These are phyloP conservation scores for Bursaphelenchus okinawaensis DNA, from an alignment of 2,888 invertebrate species.

Conservation along the genomic window DNA sequence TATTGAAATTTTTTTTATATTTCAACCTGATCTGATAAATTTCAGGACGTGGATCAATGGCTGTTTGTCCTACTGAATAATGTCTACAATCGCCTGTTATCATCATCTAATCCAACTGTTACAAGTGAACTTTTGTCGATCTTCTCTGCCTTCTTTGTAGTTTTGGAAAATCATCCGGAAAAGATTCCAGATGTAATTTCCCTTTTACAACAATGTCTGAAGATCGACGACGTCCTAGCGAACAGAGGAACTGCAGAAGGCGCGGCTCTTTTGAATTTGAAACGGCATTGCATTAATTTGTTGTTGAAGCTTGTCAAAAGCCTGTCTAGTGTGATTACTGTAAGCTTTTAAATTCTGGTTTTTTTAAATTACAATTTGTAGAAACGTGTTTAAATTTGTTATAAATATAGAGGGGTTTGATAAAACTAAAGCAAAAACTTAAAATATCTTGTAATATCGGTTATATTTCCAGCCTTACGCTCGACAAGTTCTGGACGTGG, in stretches of 20 bases:
- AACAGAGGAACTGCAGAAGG: conserved; percentile 4
- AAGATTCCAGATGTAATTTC: conserved; percentile 17
- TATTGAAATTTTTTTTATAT: too few relatives aligned
- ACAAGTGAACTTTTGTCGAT: conserved; percentile 37
- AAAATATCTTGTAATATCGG: neutral
- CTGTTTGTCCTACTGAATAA: conserved; percentile 28
- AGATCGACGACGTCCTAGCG: neutral
- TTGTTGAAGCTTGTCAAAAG: conserved; percentile 32
- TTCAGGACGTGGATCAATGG: conserved; percentile 22
- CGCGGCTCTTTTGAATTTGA: conserved; percentile 17
- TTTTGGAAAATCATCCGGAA: conserved; percentile 26
- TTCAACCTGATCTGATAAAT: conserved; percentile 4
- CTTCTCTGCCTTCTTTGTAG: conserved; percentile 32
- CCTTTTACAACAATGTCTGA: neutral
- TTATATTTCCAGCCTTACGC: conserved; percentile 28
- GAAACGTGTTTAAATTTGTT: conserved; percentile 11
- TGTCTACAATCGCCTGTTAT: conserved; percentile 21
- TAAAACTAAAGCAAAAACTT: conserved; percentile 2
- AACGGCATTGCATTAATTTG: conserved; percentile 32
- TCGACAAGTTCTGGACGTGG: conserved; percentile 28
- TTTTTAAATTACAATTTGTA: neutral
- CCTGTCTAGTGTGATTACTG: conserved; percentile 25
- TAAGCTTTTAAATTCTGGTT: conserved; percentile 6
- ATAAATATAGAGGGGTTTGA: too few relatives aligned
- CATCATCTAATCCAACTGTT: conserved; percentile 10